Percentiles rank a stretch among this genome's conserved stretches.
Evolutionary conservation across 2,888 invertebrate genomes (phyloP).

Genomic region (Diaperis boleti): DNA sequence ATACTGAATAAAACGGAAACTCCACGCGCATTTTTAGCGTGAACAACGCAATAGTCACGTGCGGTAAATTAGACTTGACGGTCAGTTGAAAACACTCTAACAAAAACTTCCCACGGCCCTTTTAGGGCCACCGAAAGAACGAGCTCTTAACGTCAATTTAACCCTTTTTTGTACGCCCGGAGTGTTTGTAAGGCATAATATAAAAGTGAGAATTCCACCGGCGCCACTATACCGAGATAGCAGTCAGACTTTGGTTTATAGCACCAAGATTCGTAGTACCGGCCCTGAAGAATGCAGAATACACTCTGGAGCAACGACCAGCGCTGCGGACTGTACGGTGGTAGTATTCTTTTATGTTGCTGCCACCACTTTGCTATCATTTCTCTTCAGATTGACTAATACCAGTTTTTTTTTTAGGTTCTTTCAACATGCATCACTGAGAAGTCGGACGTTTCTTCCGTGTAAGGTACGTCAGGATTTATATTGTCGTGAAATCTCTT

Average conservation of each 20-base stretch:
- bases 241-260: slow-evolving; percentile 56
- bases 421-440: slow-evolving; percentile 16
- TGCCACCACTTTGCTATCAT: slow-evolving; percentile 6
- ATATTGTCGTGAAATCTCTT: slow-evolving; percentile 41
- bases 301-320: slow-evolving; percentile 49
- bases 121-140: slow-evolving; percentile 10
- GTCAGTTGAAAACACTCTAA: too few species aligned
- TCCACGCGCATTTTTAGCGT: too few species aligned
- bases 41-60: too few species aligned
- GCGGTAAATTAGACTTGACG: too few species aligned
- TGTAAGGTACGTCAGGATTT: slow-evolving; percentile 29
- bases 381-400: slow-evolving; percentile 21
- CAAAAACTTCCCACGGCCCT: slow-evolving; percentile 38
- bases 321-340: slow-evolving; percentile 39
- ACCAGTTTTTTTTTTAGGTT: slow-evolving; percentile 28
- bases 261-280: slow-evolving; percentile 55
- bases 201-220: slow-evolving; percentile 59
- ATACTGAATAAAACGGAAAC: too few species aligned
- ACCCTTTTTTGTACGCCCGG: slow-evolving; percentile 6
- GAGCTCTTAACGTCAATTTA: slow-evolving; percentile 27
- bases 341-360: slow-evolving; percentile 30
- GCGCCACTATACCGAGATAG: slow-evolving; percentile 59
- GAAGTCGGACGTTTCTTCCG: slow-evolving; percentile 10
- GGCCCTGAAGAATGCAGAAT: slow-evolving; percentile 59
- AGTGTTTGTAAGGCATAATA: slow-evolving; percentile 43